Percentiles rank a stretch among this genome's conserved stretches.
phyloP scores from a whole-genome alignment of 1,140 invertebrate genomes.

The Drosophila neocordata region DNA sequence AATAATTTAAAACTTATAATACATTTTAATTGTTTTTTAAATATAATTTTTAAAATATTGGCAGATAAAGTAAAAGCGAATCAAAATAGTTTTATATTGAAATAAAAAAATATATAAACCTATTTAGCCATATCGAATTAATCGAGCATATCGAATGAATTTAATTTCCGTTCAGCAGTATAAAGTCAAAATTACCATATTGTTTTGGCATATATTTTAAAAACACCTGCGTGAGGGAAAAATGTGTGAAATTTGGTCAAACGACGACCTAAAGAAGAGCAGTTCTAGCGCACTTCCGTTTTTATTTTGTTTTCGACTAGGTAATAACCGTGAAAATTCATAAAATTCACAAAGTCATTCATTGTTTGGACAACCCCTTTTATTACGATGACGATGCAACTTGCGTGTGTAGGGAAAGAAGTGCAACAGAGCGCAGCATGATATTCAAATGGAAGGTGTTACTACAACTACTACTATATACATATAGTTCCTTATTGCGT shows the following conservation, averaged over 20 bases:
- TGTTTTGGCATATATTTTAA: slow-evolving; percentile 36
- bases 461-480: neutral
- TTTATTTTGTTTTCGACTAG: slow-evolving; percentile 6
- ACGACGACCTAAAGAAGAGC: slow-evolving; percentile 40
- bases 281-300: slow-evolving; percentile 72
- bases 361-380: slow-evolving; percentile 29
- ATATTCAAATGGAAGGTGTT: slow-evolving; percentile 13
- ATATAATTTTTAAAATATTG: too few relatives aligned
- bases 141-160: slow-evolving; percentile 46
- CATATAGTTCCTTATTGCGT: neutral
- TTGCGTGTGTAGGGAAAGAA: neutral
- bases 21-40: too few relatives aligned
- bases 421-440: slow-evolving; percentile 16
- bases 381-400: slow-evolving; percentile 13
- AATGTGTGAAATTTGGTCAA: slow-evolving; percentile 71
- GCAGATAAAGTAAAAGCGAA: too few relatives aligned
- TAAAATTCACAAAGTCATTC: slow-evolving; percentile 20
- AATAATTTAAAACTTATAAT: too few relatives aligned
- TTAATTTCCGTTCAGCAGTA: slow-evolving; percentile 57
- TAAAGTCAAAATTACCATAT: slow-evolving; percentile 40
- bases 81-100: too few relatives aligned
- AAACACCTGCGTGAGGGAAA: slow-evolving; percentile 50
- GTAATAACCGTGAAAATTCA: slow-evolving; percentile 63
- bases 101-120: neutral
- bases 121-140: slow-evolving; percentile 18